Percentiles rank a stretch among this genome's conserved stretches.
phyloP scores from a whole-genome alignment of 2,888 invertebrate species.

The Ormyrus labotus region DNA sequence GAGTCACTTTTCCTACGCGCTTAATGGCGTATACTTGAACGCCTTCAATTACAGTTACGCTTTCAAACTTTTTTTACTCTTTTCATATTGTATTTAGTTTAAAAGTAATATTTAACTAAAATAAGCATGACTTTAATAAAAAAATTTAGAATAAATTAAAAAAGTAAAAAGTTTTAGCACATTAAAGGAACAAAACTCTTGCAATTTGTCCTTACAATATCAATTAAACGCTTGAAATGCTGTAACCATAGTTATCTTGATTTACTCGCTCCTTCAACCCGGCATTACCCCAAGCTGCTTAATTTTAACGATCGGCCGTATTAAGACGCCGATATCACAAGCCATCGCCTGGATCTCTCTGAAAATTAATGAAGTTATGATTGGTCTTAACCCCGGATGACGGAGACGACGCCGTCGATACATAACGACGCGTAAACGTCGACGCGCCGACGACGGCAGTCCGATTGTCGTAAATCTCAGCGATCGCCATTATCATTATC shows the following conservation, averaged over 20 bases:
- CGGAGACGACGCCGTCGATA: neutral
- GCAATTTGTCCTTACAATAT: no score
- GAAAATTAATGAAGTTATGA: conserved; percentile 52
- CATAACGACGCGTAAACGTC: neutral
- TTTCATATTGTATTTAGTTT: neutral
- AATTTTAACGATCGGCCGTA: conserved; percentile 19
- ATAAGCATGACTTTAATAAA: no score
- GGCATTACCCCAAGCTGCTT: neutral
- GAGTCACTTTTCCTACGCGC: conserved; percentile 21
- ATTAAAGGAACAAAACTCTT: no score
- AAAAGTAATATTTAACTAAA: no score
- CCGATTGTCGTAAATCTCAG: conserved; percentile 51
- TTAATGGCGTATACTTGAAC: conserved; percentile 1
- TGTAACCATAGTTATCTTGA: no score
- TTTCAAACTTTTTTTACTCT: no score
- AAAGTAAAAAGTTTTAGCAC: no score
- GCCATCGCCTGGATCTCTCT: neutral
- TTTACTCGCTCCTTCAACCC: no score
- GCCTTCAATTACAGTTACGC: neutral
- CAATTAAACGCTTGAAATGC: no score
- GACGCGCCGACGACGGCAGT: neutral
- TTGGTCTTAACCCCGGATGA: conserved; percentile 13
- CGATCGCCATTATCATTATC: conserved; percentile 56
- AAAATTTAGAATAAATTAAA: no score
- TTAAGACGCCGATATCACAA: neutral